phyloP scores from a whole-genome alignment of 2,797 vertebrate species.

The Pseudopleuronectes americanus region DNA sequence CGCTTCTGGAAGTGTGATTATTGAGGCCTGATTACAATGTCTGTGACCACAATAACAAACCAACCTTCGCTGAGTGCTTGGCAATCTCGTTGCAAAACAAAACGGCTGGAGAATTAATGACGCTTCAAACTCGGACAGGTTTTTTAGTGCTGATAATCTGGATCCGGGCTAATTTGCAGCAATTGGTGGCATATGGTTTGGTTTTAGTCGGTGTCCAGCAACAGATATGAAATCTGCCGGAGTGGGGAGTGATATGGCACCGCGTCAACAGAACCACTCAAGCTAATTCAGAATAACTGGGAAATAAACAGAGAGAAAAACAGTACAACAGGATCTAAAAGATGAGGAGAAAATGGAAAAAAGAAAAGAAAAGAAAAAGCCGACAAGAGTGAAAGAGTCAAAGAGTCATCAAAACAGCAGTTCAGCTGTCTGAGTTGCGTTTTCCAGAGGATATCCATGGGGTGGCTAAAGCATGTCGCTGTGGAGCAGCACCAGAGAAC shows the following conservation, averaged over 20 bases:
- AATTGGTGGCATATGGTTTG: conserved; percentile 82
- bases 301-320: conserved; percentile 13
- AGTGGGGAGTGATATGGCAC: conserved; percentile 34
- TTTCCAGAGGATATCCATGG: conserved; percentile 57
- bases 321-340: conserved; percentile 2
- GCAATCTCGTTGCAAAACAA: conserved; percentile 75
- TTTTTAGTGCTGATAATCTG: conserved; percentile 82
- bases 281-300: conserved; percentile 44
- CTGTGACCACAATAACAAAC: conserved; percentile 82
- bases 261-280: conserved; percentile 43
- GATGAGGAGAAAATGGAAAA: background rate
- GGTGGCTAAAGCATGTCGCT: conserved; percentile 66
- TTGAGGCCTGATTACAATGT: conserved; percentile 85
- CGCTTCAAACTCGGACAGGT: conserved; percentile 79
- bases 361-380: conserved; percentile 6
- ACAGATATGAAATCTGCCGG: conserved; percentile 78
- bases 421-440: conserved; percentile 51
- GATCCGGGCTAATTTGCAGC: conserved; percentile 76
- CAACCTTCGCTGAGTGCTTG: conserved; percentile 72
- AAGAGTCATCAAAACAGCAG: conserved; percentile 55
- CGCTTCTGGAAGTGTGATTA: conserved; percentile 86
- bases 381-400: conserved; percentile 46
- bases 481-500: conserved; percentile 66
- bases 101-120: conserved; percentile 83
- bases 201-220: conserved; percentile 71